Conservation (phyloP, 2,888 invertebrate species). For the Phania funesta region DNA sequence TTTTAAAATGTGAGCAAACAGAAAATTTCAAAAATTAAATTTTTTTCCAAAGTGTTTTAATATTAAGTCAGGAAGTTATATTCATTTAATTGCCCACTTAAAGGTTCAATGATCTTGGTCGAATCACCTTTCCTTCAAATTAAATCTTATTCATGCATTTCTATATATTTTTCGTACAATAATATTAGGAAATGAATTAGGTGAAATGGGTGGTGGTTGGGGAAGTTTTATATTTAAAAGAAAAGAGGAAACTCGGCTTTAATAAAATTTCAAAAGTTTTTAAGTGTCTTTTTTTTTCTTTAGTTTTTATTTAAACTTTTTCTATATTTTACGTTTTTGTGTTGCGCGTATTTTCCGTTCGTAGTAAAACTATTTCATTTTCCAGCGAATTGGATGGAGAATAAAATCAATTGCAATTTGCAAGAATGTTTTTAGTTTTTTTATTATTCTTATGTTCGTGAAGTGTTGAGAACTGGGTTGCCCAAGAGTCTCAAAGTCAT, state of each 20-base stretch:
- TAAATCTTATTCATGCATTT: too few species aligned
- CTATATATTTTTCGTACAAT: slow-evolving; percentile 16
- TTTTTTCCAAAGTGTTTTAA: too few species aligned
- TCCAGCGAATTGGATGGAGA: slow-evolving; percentile 10
- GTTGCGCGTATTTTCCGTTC: slow-evolving; percentile 60
- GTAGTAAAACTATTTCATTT: too few species aligned
- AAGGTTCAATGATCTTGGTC: slow-evolving; percentile 77
- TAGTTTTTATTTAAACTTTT: slow-evolving; percentile 58
- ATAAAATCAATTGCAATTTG: slow-evolving; percentile 64
- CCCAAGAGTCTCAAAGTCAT: too few species aligned
- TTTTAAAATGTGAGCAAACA: too few species aligned
- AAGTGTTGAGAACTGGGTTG: too few species aligned
- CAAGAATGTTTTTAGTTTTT: neutral
- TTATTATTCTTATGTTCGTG: neutral
- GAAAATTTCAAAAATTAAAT: too few species aligned
- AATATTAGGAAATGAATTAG: slow-evolving; percentile 32
- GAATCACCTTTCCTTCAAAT: slow-evolving; percentile 57
- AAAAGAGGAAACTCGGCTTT: slow-evolving; percentile 45
- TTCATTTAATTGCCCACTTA: slow-evolving; percentile 80
- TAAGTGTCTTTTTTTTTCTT: slow-evolving; percentile 52
- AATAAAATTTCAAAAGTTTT: slow-evolving; percentile 60
- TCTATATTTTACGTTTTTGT: slow-evolving; percentile 58
- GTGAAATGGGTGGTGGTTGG: slow-evolving; percentile 2
- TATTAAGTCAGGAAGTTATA: slow-evolving; percentile 74
- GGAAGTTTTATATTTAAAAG: slow-evolving; percentile 8